Evolutionary conservation across 37 sponge, comb jelly and placozoan genomes (phyloP).

Genomic region (Ianthella basta): DNA sequence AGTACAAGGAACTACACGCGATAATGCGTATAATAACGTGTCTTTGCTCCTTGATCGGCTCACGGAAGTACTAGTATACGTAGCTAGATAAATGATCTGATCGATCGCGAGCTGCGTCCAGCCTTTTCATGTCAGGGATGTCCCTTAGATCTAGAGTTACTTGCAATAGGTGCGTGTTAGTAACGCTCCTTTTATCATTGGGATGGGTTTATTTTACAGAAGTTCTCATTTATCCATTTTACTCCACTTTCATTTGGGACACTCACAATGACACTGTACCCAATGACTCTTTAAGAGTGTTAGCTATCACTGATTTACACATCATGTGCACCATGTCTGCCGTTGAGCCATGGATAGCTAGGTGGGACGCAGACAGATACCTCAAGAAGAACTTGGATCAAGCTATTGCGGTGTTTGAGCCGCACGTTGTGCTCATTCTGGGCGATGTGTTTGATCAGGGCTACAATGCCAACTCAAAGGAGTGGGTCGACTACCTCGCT

Average conservation of each 20-base stretch:
- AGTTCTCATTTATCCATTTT: neutral
- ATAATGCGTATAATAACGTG: too few species aligned
- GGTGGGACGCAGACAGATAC: constrained; percentile 62
- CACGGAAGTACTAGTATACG: too few species aligned
- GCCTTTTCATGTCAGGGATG: too few species aligned
- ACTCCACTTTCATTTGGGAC: neutral
- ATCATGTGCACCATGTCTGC: constrained; percentile 34
- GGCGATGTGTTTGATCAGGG: constrained; percentile 60
- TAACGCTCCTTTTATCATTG: neutral
- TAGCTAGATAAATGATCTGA: too few species aligned
- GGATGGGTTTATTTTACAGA: neutral
- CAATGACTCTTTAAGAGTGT: neutral
- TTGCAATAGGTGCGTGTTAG: too few species aligned
- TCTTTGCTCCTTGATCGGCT: too few species aligned
- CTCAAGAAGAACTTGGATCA: constrained; percentile 25
- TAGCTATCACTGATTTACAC: constrained; percentile 34
- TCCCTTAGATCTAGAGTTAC: too few species aligned
- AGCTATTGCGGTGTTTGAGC: neutral
- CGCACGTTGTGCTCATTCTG: constrained; percentile 41
- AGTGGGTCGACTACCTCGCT: constrained; percentile 42
- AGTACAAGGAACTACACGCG: too few species aligned
- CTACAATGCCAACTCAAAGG: constrained; percentile 22
- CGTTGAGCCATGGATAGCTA: constrained; percentile 38
- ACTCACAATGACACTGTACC: neutral
- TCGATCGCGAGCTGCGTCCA: too few species aligned